Evolutionary conservation across 1,140 invertebrate species (phyloP).

Genomic region (Antheraea pernyi): DNA sequence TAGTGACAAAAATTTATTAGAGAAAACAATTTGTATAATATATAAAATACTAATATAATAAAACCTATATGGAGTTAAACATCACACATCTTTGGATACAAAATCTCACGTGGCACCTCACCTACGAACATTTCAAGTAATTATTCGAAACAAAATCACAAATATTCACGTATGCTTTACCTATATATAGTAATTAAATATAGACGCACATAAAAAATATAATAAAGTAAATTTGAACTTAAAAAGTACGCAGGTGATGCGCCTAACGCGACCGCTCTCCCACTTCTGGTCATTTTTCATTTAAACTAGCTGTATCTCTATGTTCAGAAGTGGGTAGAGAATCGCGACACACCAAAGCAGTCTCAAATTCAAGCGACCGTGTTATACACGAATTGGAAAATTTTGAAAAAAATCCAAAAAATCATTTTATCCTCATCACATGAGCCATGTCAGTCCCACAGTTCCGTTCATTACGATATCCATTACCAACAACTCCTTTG

Average conservation of each 20-base stretch:
- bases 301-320: neutral
- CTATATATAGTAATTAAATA: neutral
- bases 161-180: neutral
- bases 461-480: constrained; percentile 61
- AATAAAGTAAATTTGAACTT: neutral
- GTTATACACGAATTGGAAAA: constrained; percentile 63
- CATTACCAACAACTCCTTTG: constrained; percentile 43
- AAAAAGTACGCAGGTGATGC: neutral
- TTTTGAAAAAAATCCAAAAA: constrained; percentile 53
- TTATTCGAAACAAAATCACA: neutral
- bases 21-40: constrained; percentile 53
- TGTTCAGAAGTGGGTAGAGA: neutral
- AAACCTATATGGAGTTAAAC: constrained; percentile 73
- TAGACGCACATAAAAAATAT: neutral
- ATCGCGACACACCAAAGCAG: constrained; percentile 52
- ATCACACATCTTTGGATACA: constrained; percentile 78
- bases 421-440: constrained; percentile 69
- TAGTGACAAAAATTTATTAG: constrained; percentile 58
- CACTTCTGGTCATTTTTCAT: neutral
- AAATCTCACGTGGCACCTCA: constrained; percentile 44
- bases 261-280: neutral
- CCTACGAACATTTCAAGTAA: neutral
- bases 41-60: constrained; percentile 72
- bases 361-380: constrained; percentile 64
- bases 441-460: constrained; percentile 73